Conservation (phyloP, 2,113 vertebrate species). For the Sisor rabdophorus region DNA sequence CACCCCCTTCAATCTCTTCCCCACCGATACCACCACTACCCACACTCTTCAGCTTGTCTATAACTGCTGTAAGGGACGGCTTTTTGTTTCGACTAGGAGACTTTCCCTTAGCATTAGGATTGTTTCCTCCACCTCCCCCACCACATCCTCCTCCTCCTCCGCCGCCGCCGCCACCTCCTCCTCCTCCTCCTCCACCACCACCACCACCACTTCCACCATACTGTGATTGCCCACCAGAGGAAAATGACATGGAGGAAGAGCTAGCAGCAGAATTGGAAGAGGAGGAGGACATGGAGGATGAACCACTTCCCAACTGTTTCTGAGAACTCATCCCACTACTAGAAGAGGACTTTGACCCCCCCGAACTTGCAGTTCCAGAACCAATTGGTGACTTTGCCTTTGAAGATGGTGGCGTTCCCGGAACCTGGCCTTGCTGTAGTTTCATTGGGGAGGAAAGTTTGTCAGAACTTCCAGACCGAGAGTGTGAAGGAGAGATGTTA, state of each 20-base stretch:
- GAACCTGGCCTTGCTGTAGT: conserved; percentile 79
- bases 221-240: conserved; percentile 80
- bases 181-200: conserved; percentile 78
- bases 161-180: conserved; percentile 78
- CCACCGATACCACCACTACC: conserved; percentile 85
- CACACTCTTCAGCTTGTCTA: conserved; percentile 96
- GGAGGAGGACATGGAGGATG: conserved; percentile 68
- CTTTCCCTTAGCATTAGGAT: conserved; percentile 90
- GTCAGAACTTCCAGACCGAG: conserved; percentile 84
- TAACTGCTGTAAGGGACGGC: conserved; percentile 93
- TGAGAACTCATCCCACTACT: conserved; percentile 81
- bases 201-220: conserved; percentile 77
- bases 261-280: conserved; percentile 71
- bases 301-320: conserved; percentile 75
- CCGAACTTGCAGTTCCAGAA: conserved; percentile 82
- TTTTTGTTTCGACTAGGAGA: conserved; percentile 98
- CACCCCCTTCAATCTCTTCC: conserved; percentile 85
- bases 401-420: conserved; percentile 89
- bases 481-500: conserved; percentile 97
- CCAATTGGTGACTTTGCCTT: conserved; percentile 97
- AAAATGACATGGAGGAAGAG: conserved; percentile 73
- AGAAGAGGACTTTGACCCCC: conserved; percentile 84
- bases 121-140: conserved; percentile 75
- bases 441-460: conserved; percentile 96
- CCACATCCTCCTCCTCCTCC: conserved; percentile 70